Percentiles rank a stretch among this genome's conserved stretches.
phyloP scores from a whole-genome alignment of 2,888 invertebrate genomes.

The Amblyteles armatorius region DNA sequence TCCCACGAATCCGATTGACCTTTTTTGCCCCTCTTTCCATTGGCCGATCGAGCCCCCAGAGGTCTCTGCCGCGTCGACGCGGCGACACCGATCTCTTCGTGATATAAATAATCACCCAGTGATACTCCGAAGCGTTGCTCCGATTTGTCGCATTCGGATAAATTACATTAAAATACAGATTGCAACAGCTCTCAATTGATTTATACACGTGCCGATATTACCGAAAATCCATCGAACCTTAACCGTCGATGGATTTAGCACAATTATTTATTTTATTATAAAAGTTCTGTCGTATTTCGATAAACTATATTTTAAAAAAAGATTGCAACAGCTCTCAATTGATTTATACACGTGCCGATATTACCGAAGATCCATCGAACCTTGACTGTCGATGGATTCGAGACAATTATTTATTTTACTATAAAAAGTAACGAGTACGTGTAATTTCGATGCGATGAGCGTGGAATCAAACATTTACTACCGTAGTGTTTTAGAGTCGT shows the following conservation, averaged over 20 bases:
- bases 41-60: conserved; percentile 1
- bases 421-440: neutral
- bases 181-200: neutral
- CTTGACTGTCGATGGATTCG: neutral
- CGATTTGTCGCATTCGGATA: too few relatives aligned
- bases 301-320: too few relatives aligned
- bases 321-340: neutral
- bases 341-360: neutral
- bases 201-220: neutral
- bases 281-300: neutral
- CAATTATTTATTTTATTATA: neutral
- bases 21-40: neutral
- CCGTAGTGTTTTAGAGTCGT: conserved; percentile 23
- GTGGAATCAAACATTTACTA: conserved; percentile 59
- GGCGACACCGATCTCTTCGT: neutral
- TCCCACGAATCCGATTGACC: neutral
- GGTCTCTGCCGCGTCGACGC: neutral
- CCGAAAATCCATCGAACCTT: neutral
- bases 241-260: neutral
- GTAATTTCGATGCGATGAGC: conserved; percentile 55
- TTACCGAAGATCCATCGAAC: neutral
- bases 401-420: conserved; percentile 1
- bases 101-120: conserved; percentile 14
- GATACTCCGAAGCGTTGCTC: neutral
- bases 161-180: too few relatives aligned